A percentile compares a stretch with the other conserved stretches of the same genome.
phyloP scores from a whole-genome alignment of 2,888 invertebrate species.

The Pandemis heparana region DNA sequence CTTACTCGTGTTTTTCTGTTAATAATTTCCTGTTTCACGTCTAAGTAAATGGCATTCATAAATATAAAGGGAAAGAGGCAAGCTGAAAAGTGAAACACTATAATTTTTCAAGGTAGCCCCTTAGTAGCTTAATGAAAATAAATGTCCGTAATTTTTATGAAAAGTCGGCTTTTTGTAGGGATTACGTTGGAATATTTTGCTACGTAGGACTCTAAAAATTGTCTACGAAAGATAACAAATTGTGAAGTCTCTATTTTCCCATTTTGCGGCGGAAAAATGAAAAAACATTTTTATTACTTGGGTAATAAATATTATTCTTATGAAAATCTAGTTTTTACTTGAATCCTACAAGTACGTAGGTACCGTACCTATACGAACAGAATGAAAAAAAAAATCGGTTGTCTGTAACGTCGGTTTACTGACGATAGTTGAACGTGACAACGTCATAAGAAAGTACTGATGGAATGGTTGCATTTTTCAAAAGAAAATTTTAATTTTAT shows the following conservation, averaged over 20 bases:
- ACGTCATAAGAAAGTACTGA: no score
- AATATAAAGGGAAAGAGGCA: conserved; percentile 23
- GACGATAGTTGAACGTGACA: no score
- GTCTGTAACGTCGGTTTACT: no score
- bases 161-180: conserved; percentile 3
- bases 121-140: conserved; percentile 24
- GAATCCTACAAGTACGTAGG: background rate
- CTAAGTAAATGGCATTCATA: conserved; percentile 32
- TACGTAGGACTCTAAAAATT: background rate
- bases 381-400: background rate
- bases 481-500: no score
- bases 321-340: background rate
- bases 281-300: background rate
- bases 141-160: conserved; percentile 31
- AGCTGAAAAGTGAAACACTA: conserved; percentile 33
- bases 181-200: conserved; percentile 7
- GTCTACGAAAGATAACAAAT: background rate
- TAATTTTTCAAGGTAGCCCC: conserved; percentile 31
- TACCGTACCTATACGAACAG: background rate
- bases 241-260: background rate
- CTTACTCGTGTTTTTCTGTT: conserved; percentile 5
- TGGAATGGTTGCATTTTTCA: no score
- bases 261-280: background rate
- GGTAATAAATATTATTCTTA: no score
- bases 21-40: conserved; percentile 15